These are phyloP conservation scores for Spheniscus humboldti DNA, from an alignment of 2,797 vertebrate species.

Conservation along the genomic window DNA sequence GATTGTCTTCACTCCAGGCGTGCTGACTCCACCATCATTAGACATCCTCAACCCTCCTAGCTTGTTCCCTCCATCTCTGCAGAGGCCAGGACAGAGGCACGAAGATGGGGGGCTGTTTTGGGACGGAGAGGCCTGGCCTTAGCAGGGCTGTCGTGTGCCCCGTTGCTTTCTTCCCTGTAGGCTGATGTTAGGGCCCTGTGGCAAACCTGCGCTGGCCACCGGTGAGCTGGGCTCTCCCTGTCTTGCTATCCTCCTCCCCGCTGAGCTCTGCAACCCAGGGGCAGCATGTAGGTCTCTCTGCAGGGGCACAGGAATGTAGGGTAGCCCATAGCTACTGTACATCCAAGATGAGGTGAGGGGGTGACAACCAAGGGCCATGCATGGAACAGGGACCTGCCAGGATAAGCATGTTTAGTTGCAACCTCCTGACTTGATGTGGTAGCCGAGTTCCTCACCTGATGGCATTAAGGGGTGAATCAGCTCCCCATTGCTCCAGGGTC, in stretches of 20 bases:
- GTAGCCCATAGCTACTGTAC: background rate
- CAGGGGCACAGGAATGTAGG: background rate
- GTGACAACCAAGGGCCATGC: background rate
- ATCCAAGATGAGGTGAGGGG: background rate
- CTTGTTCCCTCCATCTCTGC: background rate
- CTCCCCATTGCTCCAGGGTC: background rate
- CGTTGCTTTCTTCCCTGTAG: background rate
- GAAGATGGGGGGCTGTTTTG: background rate
- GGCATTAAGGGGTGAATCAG: background rate
- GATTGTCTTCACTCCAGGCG: background rate
- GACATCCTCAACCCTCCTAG: background rate
- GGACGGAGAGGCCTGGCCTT: background rate
- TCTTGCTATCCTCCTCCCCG: background rate
- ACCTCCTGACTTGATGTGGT: background rate
- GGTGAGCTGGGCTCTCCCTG: background rate
- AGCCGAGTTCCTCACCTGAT: background rate
- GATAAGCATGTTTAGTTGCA: background rate
- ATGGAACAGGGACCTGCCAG: background rate
- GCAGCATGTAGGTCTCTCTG: background rate
- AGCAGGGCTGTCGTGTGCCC: background rate
- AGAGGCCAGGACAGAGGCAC: background rate
- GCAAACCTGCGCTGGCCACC: conserved; percentile 6
- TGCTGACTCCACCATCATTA: background rate
- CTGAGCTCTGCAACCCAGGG: background rate
- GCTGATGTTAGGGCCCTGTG: background rate